Evolutionary conservation across 2,888 invertebrate species (phyloP).

Genomic region (Ectemnius cavifrons): DNA sequence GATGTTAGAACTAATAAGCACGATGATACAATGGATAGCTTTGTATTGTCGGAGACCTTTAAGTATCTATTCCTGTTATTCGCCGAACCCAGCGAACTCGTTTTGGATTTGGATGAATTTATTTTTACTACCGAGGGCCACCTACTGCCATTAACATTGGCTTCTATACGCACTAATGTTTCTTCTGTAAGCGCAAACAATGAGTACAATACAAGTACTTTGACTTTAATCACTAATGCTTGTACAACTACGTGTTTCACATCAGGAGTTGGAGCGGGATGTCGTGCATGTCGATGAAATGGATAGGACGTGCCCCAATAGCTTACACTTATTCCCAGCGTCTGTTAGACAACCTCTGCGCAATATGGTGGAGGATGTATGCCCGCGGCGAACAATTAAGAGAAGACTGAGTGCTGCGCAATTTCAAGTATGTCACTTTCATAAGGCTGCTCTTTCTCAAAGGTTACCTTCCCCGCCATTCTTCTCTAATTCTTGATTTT

Average conservation of each 20-base stretch:
- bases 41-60: slow-evolving; percentile 97
- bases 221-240: too few relatives aligned
- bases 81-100: slow-evolving; percentile 90
- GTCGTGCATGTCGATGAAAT: slow-evolving; percentile 81
- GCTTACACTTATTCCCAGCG: slow-evolving; percentile 89
- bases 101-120: slow-evolving; percentile 91
- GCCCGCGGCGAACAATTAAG: slow-evolving; percentile 83
- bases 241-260: slow-evolving; percentile 10
- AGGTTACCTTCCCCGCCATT: too few relatives aligned
- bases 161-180: slow-evolving; percentile 82
- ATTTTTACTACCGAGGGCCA: slow-evolving; percentile 97
- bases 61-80: slow-evolving; percentile 98
- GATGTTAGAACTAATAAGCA: slow-evolving; percentile 94
- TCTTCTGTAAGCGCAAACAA: slow-evolving; percentile 76
- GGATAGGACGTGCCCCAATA: slow-evolving; percentile 91
- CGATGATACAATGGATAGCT: slow-evolving; percentile 99
- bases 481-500: slow-evolving; percentile 20
- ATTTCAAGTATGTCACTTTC: slow-evolving; percentile 80
- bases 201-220: too few relatives aligned
- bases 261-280: slow-evolving; percentile 72
- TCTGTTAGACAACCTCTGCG: slow-evolving; percentile 90
- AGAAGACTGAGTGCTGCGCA: slow-evolving; percentile 84
- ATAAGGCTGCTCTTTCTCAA: too few relatives aligned
- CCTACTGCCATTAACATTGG: slow-evolving; percentile 91
- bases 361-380: slow-evolving; percentile 90